Base-by-base conservation (phyloP, 2,113 vertebrate species). In the Orcinus orca region DNA sequence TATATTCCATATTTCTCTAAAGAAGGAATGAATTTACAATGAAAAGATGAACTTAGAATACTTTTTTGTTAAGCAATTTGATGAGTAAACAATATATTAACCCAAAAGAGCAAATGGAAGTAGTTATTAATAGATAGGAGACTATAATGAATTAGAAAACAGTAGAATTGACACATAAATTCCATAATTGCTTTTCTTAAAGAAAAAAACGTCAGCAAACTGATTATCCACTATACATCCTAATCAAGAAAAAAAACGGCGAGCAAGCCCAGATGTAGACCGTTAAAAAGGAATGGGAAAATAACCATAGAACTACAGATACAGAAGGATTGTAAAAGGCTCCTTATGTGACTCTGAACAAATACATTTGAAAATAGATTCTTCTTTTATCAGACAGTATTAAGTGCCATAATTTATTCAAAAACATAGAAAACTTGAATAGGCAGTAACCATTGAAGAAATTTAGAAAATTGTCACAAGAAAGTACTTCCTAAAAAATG, bases 321-420 rank as follows among this genome's bases (percentile, higher is more conserved):
- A 17, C 47, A 68, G 73, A 77, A 85, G 7, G 14, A 41, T 67
- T 65, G 6, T 91, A 53, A 88, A 79, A 70, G 55, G 55, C 18
- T 92, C 4, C 84, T 88, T 80, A 31, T 80, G 44, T 81, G 53
- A 63, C 31, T 88, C 8, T 83, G 11, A 47, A 38, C 44, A 71
- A 92, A 86, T 86, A 47, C 36, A 79, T 63, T 94, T 90, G 9
- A 97, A 94, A 94, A 31, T 83, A 25, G 10, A 41, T 94, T 92
- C 25, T 94, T 92, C 25, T 89, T 95, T 91, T 20, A 44, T 84
- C 17, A 68, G 23, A 71, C 1, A 85, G 4, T 70, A 80, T 84
- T 62, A 67, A 93, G 44, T 92, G 12, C 73, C 17, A n/a, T 74
- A 62, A 87, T 87, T 83, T 93, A 87, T 90, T 94, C 29, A 95